Evolutionary conservation across 92 coral and sea anemone genomes (phyloP), one percentile per base, ranked within the genome.

Genomic region (Paramuricea clavata): DNA sequence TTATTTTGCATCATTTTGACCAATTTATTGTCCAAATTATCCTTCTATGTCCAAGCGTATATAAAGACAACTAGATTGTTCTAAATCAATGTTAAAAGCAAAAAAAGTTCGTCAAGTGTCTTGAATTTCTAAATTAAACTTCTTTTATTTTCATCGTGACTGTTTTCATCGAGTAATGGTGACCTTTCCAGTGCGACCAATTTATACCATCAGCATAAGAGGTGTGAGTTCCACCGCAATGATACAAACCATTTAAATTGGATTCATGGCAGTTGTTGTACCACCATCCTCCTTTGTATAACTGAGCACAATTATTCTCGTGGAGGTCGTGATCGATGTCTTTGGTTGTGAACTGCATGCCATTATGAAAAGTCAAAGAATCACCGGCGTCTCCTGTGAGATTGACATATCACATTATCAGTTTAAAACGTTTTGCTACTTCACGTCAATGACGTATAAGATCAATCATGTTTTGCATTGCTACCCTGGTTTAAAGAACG

Each of bases 181-280:
- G n/a, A n/a, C 78, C 78, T 33, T 36, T 71, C 78, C 78, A 71
- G 49, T 25, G 10, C 54, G 26, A 71, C 78, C 78, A 71, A 36
- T 71, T 71, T 41, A 71, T 33, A 23, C 78, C 78, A 36, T 71
- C 78, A 19, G 78, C 78, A n/a, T 23, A 10, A 4, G 78, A 71
- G 54, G 78, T 26, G 26, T 71, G 78, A 19, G 12, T 15, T 7
- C 78, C 78, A 43, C 50, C 50, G 10, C 41, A 36, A n/a, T 71
- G 78, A 36, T 25, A 71, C 41, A 73, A 16, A 22, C 79, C 79
- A 17, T 73, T 73, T 54, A 73, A 54, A 22, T 73, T 73, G 2
- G 79, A 73, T 0, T 16, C 26, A 41, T 71, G 78, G n/a, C 78
- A 71, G 10, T 15, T 41, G 36, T 28, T 28, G n/a, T 71, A 71